These are phyloP conservation scores for Cistogaster globosa DNA, from an alignment of 2,888 invertebrate genomes.

Conservation along the genomic window DNA sequence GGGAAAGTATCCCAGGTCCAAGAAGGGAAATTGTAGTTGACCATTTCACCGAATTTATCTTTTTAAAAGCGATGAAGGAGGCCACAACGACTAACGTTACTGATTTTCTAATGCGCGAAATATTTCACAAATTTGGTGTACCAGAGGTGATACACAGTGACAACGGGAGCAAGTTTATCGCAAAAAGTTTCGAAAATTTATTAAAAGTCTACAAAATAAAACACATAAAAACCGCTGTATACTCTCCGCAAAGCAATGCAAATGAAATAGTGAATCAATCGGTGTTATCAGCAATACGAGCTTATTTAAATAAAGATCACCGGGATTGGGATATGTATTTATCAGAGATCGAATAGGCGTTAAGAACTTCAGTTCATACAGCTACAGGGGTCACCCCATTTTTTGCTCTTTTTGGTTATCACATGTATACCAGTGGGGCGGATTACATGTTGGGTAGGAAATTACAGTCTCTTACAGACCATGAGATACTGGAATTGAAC, in stretches of 20 bases:
- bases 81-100: background rate
- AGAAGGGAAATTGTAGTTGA: slow-evolving; percentile 37
- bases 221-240: background rate
- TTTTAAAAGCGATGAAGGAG: background rate
- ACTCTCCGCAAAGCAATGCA: background rate
- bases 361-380: slow-evolving; percentile 32
- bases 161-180: too few relatives aligned
- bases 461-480: slow-evolving; percentile 4
- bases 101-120: background rate
- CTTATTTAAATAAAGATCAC: slow-evolving; percentile 43
- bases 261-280: too few relatives aligned
- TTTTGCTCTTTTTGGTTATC: background rate
- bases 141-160: too few relatives aligned
- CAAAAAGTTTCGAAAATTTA: too few relatives aligned
- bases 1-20: slow-evolving; percentile 63
- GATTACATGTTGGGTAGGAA: slow-evolving; percentile 26
- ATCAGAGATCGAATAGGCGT: slow-evolving; percentile 10
- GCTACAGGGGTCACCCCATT: background rate
- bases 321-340: slow-evolving; percentile 6
- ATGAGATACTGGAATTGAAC: too few relatives aligned
- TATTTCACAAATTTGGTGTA: background rate
- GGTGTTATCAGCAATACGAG: background rate
- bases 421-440: slow-evolving; percentile 16
- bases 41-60: background rate
- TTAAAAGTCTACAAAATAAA: too few relatives aligned